A percentile compares a stretch with the other conserved stretches of the same genome.
Conservation (phyloP, 2,113 vertebrate genomes). For the Gavialis gangeticus region DNA sequence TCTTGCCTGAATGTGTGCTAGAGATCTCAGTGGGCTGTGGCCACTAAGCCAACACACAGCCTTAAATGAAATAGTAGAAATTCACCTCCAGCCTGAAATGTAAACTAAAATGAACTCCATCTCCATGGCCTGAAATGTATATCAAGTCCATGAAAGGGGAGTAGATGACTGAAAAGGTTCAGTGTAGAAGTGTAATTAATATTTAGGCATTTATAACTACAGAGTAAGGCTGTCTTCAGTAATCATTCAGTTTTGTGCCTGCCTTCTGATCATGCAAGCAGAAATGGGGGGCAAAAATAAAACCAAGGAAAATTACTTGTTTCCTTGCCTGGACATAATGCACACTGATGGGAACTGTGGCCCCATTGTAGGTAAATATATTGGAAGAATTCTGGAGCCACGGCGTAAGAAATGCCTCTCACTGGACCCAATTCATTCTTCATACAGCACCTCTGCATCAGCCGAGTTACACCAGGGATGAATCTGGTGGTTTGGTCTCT, state of each 20-base stretch:
- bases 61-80: neutral
- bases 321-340: fast-evolving
- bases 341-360: neutral
- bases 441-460: neutral
- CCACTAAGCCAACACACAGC: neutral
- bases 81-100: neutral
- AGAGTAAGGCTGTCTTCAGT: neutral
- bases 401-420: neutral
- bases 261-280: neutral
- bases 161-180: neutral
- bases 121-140: neutral
- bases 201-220: neutral
- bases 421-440: neutral
- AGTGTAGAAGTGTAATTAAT: conserved; percentile 11
- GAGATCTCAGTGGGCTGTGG: neutral
- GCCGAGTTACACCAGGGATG: neutral
- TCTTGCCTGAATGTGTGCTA: neutral
- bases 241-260: fast-evolving
- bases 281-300: neutral
- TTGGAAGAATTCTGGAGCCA: neutral
- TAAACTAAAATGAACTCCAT: neutral
- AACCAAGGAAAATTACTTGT: fast-evolving
- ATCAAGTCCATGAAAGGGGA: neutral
- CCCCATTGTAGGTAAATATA: neutral
- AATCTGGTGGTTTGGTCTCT: neutral